Evolutionary conservation across 2,888 invertebrate genomes (phyloP).

Genomic region (Cheilosia variabilis): DNA sequence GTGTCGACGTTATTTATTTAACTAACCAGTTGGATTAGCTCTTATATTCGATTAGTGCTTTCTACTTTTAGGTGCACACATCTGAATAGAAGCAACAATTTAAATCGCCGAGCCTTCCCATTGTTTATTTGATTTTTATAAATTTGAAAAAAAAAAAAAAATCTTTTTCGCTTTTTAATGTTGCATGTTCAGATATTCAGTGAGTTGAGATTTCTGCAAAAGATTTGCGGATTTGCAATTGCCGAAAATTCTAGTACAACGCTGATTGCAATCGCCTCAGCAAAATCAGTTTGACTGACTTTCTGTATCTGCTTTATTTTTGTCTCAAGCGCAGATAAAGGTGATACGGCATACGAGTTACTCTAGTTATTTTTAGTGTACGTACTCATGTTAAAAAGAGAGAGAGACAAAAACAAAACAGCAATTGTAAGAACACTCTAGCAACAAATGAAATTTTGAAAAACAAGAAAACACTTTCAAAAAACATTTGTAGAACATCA

Average conservation of each 20-base stretch:
- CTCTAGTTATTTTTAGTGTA: constrained; percentile 24
- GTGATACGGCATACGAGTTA: constrained; percentile 11
- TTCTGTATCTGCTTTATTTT: no score
- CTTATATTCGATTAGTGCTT: not conserved
- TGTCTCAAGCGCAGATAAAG: not conserved
- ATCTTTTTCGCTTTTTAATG: no score
- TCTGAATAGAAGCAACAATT: not conserved
- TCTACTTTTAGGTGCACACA: not conserved
- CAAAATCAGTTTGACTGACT: constrained; percentile 3
- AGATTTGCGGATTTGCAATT: no score
- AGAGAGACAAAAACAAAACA: not conserved
- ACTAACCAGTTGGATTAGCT: not conserved
- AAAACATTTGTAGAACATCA: constrained; percentile 73
- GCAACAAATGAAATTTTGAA: constrained; percentile 31
- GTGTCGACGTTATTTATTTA: constrained; percentile 14
- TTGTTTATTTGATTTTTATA: no score
- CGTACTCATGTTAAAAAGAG: constrained; percentile 10
- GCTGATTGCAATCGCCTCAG: constrained; percentile 15
- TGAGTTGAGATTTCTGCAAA: no score
- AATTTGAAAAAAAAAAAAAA: no score
- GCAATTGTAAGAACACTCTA: not conserved
- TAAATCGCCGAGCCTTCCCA: not conserved
- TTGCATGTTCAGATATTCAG: no score
- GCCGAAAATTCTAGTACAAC: not conserved
- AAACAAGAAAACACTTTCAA: constrained; percentile 69